These are phyloP conservation scores for Crotophaga sulcirostris DNA, from an alignment of 2,113 vertebrate species.

Conservation along the genomic window DNA sequence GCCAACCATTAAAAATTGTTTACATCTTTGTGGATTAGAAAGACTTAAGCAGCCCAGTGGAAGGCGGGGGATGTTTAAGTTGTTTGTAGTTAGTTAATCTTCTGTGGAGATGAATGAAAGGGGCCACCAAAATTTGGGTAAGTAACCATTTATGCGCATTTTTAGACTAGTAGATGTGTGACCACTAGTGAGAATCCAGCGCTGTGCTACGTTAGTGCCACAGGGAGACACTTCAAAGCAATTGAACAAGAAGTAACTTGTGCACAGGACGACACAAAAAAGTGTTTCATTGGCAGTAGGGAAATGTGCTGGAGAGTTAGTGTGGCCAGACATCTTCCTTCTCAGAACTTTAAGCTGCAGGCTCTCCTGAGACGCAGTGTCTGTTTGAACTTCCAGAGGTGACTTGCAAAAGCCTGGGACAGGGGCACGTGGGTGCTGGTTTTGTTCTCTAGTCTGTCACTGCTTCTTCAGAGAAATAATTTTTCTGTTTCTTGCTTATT, in stretches of 20 bases:
- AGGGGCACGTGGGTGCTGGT: background rate
- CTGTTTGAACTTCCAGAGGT: background rate
- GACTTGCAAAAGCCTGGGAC: background rate
- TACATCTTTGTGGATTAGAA: background rate
- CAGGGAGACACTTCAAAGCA: background rate
- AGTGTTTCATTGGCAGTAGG: background rate
- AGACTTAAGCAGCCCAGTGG: background rate
- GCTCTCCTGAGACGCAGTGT: background rate
- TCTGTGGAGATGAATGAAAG: background rate
- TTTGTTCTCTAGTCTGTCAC: background rate
- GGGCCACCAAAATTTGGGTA: background rate
- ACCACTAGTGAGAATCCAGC: background rate
- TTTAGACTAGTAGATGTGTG: background rate
- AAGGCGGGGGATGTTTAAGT: background rate
- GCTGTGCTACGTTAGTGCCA: background rate
- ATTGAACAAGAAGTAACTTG: background rate
- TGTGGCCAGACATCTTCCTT: background rate
- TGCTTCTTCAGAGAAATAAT: background rate
- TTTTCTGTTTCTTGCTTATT: background rate
- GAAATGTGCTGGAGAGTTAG: background rate
- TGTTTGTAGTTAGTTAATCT: background rate
- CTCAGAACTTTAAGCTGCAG: background rate
- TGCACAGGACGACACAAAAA: background rate
- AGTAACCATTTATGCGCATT: background rate
- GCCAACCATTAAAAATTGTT: background rate